A percentile compares a stretch with the other conserved stretches of the same genome.
phyloP scores from a whole-genome alignment of 2,888 invertebrate genomes.

The Cosmia trapezina region DNA sequence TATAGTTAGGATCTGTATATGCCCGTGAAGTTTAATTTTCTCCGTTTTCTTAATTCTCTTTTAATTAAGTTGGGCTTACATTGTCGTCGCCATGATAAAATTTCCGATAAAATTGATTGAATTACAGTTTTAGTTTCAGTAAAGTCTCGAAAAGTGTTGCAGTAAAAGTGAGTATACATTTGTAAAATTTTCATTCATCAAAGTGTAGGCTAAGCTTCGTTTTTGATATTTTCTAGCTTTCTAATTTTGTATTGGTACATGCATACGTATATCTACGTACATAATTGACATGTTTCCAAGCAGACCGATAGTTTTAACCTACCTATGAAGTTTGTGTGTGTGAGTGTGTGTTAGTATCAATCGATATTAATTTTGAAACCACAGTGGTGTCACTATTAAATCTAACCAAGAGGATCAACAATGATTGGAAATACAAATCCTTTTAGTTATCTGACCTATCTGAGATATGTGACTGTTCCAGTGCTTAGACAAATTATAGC shows the following conservation, averaged over 20 bases:
- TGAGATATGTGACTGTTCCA: neutral
- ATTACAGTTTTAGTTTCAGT: neutral
- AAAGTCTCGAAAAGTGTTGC: neutral
- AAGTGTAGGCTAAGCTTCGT: neutral
- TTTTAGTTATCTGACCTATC: neutral
- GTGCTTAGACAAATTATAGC: neutral
- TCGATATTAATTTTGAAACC: neutral
- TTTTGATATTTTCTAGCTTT: neutral
- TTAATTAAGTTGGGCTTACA: neutral
- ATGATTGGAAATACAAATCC: constrained; percentile 24
- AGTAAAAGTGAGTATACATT: neutral
- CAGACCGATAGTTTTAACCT: neutral
- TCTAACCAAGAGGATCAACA: constrained; percentile 13
- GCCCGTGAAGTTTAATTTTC: neutral
- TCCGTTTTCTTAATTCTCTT: neutral
- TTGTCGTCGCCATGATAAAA: neutral
- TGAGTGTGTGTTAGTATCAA: neutral
- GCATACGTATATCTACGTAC: too few relatives aligned
- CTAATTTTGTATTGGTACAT: neutral
- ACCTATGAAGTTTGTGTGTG: neutral
- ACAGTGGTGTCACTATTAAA: neutral
- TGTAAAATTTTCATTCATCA: neutral
- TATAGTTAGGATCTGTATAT: neutral
- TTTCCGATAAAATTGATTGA: neutral
- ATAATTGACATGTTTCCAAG: neutral